Evolutionary conservation across 2,797 vertebrate species (phyloP).

Genomic region (Pseudomugil tenellus): DNA sequence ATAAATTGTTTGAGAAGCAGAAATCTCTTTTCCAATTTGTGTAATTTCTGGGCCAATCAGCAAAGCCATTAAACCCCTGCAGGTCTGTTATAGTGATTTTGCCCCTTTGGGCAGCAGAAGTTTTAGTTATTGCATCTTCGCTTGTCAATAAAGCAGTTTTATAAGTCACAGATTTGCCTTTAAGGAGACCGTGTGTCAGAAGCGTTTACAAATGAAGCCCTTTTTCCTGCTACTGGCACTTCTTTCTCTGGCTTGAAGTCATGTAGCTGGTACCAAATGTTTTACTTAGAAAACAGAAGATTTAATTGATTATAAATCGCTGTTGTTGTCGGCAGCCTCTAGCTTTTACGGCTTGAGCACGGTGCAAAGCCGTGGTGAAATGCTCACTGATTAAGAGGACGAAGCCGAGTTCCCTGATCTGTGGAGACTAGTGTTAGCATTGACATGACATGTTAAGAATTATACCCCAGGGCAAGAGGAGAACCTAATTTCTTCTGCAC

Average conservation of each 20-base stretch:
- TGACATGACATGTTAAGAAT: conserved; percentile 82
- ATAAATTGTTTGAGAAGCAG: conserved; percentile 19
- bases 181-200: conserved; percentile 32
- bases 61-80: conserved; percentile 34
- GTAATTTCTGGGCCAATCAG: conserved; percentile 51
- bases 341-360: conserved; percentile 44
- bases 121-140: conserved; percentile 34
- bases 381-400: conserved; percentile 54
- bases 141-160: conserved; percentile 36
- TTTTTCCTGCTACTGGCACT: conserved; percentile 16
- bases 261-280: conserved; percentile 35
- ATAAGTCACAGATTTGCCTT: conserved; percentile 42
- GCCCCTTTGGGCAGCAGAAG: conserved; percentile 18
- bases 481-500: conserved; percentile 75
- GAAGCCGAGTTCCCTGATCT: conserved; percentile 68
- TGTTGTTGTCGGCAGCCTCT: conserved; percentile 51
- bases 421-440: conserved; percentile 76
- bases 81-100: conserved; percentile 46
- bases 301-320: conserved; percentile 45
- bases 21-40: conserved; percentile 25
- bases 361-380: conserved; percentile 38
- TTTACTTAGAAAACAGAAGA: conserved; percentile 54
- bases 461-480: conserved; percentile 74
- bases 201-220: conserved; percentile 48
- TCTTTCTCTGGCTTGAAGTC: conserved; percentile 30